Evolutionary conservation across 2,113 vertebrate genomes (phyloP), one percentile per base, ranked within the genome.

Genomic region (Hoplias malabaricus): DNA sequence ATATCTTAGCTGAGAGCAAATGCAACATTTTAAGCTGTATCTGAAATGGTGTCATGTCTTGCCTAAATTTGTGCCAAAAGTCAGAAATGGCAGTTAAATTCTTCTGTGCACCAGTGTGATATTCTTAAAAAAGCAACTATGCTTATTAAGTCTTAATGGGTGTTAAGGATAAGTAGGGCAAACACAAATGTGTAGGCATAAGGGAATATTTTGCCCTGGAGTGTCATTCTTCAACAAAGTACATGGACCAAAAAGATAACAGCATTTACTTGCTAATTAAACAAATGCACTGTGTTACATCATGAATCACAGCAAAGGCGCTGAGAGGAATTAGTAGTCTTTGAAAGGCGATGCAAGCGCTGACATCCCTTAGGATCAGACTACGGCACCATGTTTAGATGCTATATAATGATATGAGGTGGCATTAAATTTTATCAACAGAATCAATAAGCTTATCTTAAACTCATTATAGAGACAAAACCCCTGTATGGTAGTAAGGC

Each of bases 91-190:
- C 29, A 33, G 21, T 80, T 83, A 40, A 71, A 75, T 78, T 53
- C 43, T 31, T 48, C 53, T 34, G 27, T 63, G 62, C 34, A 62
- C 27, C 43, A 71, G n/a, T 75, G 57, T 78, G 19, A 40, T 66
- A 12, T 5, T 27, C 53, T 38, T 36, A 78, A 66, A 67, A 54
- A 80, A 36, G 33, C 2, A 10, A 72, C 10, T 56, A 11, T 31
- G 31, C 16, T 31, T 78, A 77, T 69, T 73, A 80, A 54, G 48
- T 42, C 21, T 27, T 66, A 77, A 85, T 65, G 40, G 19, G 33
- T 57, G 72, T 79, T 61, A 50, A 38, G 48, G 62, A 67, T 43
- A 83, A 81, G 65, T 81, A 80, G 79, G 73, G 4, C 76, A 82
- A 57, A 69, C 70, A 81, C 31, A 69, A 74, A 23, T 80, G 40